Percentiles rank a stretch among this genome's conserved stretches.
phyloP scores from a whole-genome alignment of 2,888 invertebrate genomes.

The Tenthredo mesomela region DNA sequence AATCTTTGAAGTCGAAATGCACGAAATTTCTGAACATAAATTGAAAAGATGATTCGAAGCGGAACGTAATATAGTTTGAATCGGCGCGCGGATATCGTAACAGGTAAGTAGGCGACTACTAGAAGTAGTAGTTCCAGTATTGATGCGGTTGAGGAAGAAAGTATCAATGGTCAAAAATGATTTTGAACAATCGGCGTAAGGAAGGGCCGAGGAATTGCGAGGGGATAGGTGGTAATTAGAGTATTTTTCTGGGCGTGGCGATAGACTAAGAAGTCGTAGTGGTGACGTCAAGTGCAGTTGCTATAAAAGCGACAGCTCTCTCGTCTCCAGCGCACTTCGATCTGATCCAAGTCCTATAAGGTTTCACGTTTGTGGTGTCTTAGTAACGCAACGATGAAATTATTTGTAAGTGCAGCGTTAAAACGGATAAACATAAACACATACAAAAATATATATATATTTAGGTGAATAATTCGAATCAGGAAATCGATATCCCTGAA shows the following conservation, averaged over 20 bases:
- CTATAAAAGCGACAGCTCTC: conserved; percentile 65
- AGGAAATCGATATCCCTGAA: not conserved
- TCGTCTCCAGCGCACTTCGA: conserved; percentile 63
- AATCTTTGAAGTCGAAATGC: not conserved
- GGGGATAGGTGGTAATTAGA: conserved; percentile 61
- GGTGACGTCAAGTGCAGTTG: conserved; percentile 56
- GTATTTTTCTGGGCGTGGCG: conserved; percentile 62
- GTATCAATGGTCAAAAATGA: conserved; percentile 36
- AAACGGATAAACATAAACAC: conserved; percentile 1
- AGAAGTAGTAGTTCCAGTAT: not conserved
- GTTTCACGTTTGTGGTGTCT: conserved; percentile 61
- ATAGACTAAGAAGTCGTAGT: conserved; percentile 48
- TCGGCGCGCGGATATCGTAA: conserved; percentile 11
- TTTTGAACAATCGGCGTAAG: conserved; percentile 53
- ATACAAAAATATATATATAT: not conserved
- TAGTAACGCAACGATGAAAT: conserved; percentile 59
- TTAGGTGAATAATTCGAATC: conserved; percentile 13
- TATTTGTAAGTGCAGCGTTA: conserved; percentile 61
- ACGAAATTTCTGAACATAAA: not conserved
- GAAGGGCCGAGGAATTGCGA: conserved; percentile 54
- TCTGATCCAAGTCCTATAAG: conserved; percentile 56
- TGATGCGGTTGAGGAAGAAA: conserved; percentile 38
- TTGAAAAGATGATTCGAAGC: conserved; percentile 20
- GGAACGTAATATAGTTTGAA: conserved; percentile 5
- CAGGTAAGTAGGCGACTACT: not conserved